Evolutionary conservation across 1,140 invertebrate species (phyloP).

Genomic region (Megathymus violae): DNA sequence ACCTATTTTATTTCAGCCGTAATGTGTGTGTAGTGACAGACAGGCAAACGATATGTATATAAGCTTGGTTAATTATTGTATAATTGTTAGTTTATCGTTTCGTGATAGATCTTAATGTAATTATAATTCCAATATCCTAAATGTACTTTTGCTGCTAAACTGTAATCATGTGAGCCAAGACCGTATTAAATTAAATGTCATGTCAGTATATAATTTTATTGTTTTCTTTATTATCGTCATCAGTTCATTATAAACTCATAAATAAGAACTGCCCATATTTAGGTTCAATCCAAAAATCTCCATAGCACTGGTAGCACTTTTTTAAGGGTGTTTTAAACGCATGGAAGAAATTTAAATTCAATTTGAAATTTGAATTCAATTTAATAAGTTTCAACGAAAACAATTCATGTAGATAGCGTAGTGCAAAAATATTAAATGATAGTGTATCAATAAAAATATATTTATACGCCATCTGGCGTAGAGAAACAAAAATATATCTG

Average conservation of each 20-base stretch:
- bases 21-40: background rate
- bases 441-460: no score
- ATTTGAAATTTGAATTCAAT: no score
- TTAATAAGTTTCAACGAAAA: no score
- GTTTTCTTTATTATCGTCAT: constrained; percentile 20
- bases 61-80: background rate
- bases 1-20: background rate
- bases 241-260: no score
- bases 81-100: background rate
- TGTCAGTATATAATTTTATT: constrained; percentile 12
- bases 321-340: no score
- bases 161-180: background rate
- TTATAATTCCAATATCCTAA: background rate
- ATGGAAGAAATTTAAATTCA: no score
- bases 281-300: no score
- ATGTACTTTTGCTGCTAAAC: background rate
- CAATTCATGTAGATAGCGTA: no score
- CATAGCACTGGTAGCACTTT: no score
- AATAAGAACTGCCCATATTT: no score
- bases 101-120: background rate
- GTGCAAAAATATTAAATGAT: no score
- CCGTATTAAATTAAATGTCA: constrained; percentile 41
- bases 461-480: background rate
- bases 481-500: no score
- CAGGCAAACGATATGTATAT: background rate